Evolutionary conservation across 2,888 invertebrate genomes (phyloP), one percentile per base, ranked within the genome.

Genomic region (Athalia circularis): DNA sequence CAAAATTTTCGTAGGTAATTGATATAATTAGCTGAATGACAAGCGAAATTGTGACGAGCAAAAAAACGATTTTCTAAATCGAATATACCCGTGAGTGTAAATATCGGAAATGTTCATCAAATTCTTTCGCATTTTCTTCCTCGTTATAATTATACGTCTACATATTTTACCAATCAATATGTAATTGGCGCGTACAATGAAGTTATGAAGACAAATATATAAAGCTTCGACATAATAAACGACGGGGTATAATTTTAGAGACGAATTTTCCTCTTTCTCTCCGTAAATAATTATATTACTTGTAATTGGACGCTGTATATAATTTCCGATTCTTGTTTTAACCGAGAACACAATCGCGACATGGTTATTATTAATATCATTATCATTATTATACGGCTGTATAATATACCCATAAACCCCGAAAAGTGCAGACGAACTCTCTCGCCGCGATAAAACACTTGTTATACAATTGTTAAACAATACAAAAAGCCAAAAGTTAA

Each of bases 261-360:
- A 29, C 29, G 29, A 29, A 29, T 29, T 29, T 29, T 29, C 29
- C 29, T 29, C 29, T 29, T 29, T 29, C 29, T 29, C 29, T 29
- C 1, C 29, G 29, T 29, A 2, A 29, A 29, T 29, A 29, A 29
- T 29, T 29, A 29, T 29, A 29, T 29, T 29, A 29, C 29, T 29
- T 29, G 29, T 29, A 29, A 29, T 29, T 29, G 29, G 29, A 29
- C 29, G 29, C 29, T 29, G 29, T 29, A 29, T 11, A 6, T 64
- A 64, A 64, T 64, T 64, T n/a, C n/a, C 47, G 47, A 64, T 64
- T 43, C n/a, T 64, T n/a, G 64, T 62, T 62, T 29, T 62, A 43
- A 62, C 9, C 62, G 29, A 29, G 29, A 29, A 29, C 29, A 29
- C 29, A 29, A 29, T 29, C 29, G 29, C 29, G 29, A 29, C 2